Conservation (phyloP, 2,888 invertebrate genomes). For the Ormyrus nitidulus region DNA sequence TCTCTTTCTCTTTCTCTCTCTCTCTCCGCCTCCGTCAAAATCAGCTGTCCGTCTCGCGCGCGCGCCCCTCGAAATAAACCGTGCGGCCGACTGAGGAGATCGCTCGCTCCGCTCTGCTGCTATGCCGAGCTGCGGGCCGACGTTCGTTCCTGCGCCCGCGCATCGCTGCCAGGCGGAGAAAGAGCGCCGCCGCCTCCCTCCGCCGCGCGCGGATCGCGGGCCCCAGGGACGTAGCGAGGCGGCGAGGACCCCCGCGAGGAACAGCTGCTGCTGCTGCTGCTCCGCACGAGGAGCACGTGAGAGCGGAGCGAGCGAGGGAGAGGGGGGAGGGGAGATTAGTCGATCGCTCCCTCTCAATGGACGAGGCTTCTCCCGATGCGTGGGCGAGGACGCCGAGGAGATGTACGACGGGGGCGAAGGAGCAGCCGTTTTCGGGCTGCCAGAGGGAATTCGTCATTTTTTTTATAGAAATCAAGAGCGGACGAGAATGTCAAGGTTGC, state of each 20-base stretch:
- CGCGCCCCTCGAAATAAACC: slow-evolving; percentile 43
- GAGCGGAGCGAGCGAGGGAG: background rate
- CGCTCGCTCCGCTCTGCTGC: background rate
- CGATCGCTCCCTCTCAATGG: background rate
- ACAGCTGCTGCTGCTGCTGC: background rate
- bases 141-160: background rate
- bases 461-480: too few relatives aligned
- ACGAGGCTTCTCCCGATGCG: too few relatives aligned
- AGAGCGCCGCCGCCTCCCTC: background rate
- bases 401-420: too few relatives aligned
- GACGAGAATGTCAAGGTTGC: too few relatives aligned
- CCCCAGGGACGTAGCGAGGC: slow-evolving; percentile 8
- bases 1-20: too few relatives aligned
- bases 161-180: background rate
- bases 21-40: slow-evolving; percentile 31
- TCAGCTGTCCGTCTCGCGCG: slow-evolving; percentile 43
- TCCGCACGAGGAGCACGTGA: too few relatives aligned
- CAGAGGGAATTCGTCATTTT: too few relatives aligned
- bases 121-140: background rate
- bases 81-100: slow-evolving; percentile 27
- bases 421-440: too few relatives aligned
- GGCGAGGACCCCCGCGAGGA: background rate
- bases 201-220: background rate
- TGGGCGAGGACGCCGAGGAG: too few relatives aligned
- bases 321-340: background rate